phyloP scores from a whole-genome alignment of 2,888 invertebrate species.

The Neelides folsomi region DNA sequence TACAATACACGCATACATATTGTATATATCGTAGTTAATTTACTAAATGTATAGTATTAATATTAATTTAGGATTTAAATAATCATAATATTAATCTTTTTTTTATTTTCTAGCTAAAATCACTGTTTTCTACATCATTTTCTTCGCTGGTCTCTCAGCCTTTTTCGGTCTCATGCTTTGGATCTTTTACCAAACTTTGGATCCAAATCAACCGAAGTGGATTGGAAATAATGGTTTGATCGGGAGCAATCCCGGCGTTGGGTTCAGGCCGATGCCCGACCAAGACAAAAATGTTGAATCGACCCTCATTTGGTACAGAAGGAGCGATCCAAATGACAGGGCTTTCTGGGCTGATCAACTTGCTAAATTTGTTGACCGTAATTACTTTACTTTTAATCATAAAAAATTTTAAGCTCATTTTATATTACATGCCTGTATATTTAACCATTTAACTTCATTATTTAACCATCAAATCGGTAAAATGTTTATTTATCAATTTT shows the following conservation, averaged over 20 bases:
- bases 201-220: constrained; percentile 75
- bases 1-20: too few relatives aligned
- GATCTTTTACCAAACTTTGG: constrained; percentile 86
- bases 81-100: neutral
- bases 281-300: constrained; percentile 84
- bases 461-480: too few relatives aligned
- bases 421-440: too few relatives aligned
- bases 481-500: too few relatives aligned
- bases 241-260: constrained; percentile 82
- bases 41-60: too few relatives aligned
- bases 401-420: too few relatives aligned
- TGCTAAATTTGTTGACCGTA: constrained; percentile 62
- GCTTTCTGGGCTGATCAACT: constrained; percentile 67
- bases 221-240: constrained; percentile 72
- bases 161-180: constrained; percentile 91
- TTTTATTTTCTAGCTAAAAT: constrained; percentile 50
- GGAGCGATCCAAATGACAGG: constrained; percentile 60
- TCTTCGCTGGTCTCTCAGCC: constrained; percentile 79
- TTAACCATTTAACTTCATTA: too few relatives aligned
- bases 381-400: too few relatives aligned
- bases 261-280: constrained; percentile 86
- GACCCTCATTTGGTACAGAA: constrained; percentile 89
- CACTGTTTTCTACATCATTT: constrained; percentile 86
- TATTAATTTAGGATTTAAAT: too few relatives aligned
- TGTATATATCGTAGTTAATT: too few relatives aligned